Conservation (phyloP, 1,140 invertebrate species). For the Dendrolimus punctatus region DNA sequence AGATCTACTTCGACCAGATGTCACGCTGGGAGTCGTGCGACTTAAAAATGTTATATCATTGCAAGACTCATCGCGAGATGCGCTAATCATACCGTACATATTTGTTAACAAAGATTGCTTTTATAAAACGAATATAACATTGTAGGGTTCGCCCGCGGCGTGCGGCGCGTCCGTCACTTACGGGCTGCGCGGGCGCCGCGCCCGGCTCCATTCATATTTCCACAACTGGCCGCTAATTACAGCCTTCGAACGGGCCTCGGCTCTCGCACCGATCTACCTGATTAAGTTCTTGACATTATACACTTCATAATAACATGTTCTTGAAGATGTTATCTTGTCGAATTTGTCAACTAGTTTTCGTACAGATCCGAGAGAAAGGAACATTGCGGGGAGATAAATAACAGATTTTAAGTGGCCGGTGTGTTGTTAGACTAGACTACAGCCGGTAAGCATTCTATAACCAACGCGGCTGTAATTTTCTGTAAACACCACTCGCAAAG, state of each 20-base stretch:
- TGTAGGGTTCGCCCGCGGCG: neutral
- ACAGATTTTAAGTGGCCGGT: slow-evolving; percentile 13
- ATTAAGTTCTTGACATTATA: slow-evolving; percentile 57
- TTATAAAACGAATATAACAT: too few relatives aligned
- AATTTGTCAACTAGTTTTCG: slow-evolving; percentile 12
- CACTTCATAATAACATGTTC: slow-evolving; percentile 10
- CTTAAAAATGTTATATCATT: slow-evolving; percentile 24
- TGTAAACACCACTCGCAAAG: slow-evolving; percentile 22
- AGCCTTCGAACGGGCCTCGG: slow-evolving; percentile 20
- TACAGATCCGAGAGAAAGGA: neutral
- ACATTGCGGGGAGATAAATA: slow-evolving; percentile 10
- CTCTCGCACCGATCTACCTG: slow-evolving; percentile 26
- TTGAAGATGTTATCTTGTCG: slow-evolving; percentile 1
- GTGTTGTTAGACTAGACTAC: slow-evolving; percentile 1
- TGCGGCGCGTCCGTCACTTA: too few relatives aligned
- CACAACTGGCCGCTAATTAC: slow-evolving; percentile 57
- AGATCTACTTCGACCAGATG: slow-evolving; percentile 34
- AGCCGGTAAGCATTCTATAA: slow-evolving; percentile 18
- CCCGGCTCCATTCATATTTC: slow-evolving; percentile 48
- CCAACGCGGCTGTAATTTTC: slow-evolving; percentile 21
- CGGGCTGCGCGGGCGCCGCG: slow-evolving; percentile 18
- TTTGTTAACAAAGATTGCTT: too few relatives aligned
- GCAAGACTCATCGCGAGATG: slow-evolving; percentile 1
- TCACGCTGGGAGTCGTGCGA: slow-evolving; percentile 25
- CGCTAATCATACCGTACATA: too few relatives aligned